These are phyloP conservation scores for Tetragnatha montana DNA, from an alignment of 2,888 invertebrate species.

Conservation along the genomic window DNA sequence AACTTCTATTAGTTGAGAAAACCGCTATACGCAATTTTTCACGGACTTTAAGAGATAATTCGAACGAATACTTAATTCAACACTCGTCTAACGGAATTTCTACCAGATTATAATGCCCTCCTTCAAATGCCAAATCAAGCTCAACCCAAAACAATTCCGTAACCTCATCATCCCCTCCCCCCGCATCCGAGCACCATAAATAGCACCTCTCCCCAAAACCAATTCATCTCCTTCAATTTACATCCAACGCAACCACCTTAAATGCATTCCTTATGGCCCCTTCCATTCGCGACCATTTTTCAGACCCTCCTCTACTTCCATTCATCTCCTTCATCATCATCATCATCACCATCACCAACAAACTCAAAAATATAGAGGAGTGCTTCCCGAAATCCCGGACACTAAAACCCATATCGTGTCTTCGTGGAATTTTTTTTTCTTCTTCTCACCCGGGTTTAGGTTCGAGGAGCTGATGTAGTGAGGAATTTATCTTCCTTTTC, in stretches of 20 bases:
- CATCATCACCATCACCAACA: not conserved
- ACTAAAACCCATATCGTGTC: constrained; percentile 59
- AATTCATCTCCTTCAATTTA: not conserved
- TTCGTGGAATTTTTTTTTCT: not conserved
- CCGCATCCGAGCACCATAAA: not conserved
- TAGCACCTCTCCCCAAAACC: not conserved
- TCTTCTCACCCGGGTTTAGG: not conserved
- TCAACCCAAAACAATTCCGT: too few relatives aligned
- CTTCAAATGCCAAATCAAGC: too few relatives aligned
- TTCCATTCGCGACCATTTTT: not conserved
- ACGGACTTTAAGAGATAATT: too few relatives aligned
- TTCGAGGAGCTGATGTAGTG: constrained; percentile 26
- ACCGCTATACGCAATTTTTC: too few relatives aligned
- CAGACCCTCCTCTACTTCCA: not conserved
- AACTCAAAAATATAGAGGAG: not conserved
- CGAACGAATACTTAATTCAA: too few relatives aligned
- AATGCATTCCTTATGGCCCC: constrained; percentile 18
- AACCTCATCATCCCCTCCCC: too few relatives aligned
- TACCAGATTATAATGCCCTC: too few relatives aligned
- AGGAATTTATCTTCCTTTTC: constrained; percentile 35
- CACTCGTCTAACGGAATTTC: too few relatives aligned
- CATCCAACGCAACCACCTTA: constrained; percentile 19
- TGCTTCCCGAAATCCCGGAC: constrained; percentile 35
- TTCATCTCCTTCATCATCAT: not conserved
- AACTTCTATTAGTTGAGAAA: too few relatives aligned